Percentiles rank a stretch among this genome's conserved stretches.
Conservation (phyloP, 2,888 invertebrate genomes). For the Eledona agricola region DNA sequence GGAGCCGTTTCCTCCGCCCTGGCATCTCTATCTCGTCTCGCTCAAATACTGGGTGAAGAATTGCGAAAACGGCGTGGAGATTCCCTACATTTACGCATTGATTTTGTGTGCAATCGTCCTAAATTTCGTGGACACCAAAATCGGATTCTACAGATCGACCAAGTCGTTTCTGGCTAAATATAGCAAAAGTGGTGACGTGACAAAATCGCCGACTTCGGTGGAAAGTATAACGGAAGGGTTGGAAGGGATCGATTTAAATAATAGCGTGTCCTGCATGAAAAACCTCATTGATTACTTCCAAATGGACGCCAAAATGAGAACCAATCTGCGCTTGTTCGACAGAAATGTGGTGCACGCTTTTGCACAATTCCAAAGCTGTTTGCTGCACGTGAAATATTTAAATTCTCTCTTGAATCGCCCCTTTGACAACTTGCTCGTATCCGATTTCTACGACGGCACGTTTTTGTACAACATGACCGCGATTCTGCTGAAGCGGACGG, state of each 20-base stretch:
- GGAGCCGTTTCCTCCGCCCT: slow-evolving; percentile 65
- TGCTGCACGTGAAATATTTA: slow-evolving; percentile 68
- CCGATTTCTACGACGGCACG: slow-evolving; percentile 77
- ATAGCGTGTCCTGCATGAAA: slow-evolving; percentile 69
- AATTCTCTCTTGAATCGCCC: slow-evolving; percentile 73
- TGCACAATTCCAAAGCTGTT: slow-evolving; percentile 73
- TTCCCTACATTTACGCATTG: slow-evolving; percentile 67
- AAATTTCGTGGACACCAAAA: slow-evolving; percentile 67
- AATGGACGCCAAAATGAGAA: slow-evolving; percentile 66
- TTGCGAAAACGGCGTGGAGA: slow-evolving; percentile 60
- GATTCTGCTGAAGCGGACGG: slow-evolving; percentile 64
- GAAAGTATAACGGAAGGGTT: slow-evolving; percentile 58
- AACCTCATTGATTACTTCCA: slow-evolving; percentile 69
- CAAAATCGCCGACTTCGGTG: slow-evolving; percentile 1
- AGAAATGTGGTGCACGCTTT: slow-evolving; percentile 69
- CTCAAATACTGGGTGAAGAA: slow-evolving; percentile 68
- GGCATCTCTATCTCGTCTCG: slow-evolving; percentile 69
- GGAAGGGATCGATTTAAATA: slow-evolving; percentile 66
- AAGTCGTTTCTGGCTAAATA: slow-evolving; percentile 50
- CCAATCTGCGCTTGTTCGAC: slow-evolving; percentile 68
- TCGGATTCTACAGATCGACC: slow-evolving; percentile 66
- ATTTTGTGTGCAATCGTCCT: slow-evolving; percentile 68
- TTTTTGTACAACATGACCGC: slow-evolving; percentile 77
- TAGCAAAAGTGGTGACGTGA: slow-evolving; percentile 40
- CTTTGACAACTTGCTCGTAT: slow-evolving; percentile 67